Evolutionary conservation across 2,888 invertebrate genomes (phyloP), one percentile per base, ranked within the genome.

Genomic region (Sialis fuliginosa): DNA sequence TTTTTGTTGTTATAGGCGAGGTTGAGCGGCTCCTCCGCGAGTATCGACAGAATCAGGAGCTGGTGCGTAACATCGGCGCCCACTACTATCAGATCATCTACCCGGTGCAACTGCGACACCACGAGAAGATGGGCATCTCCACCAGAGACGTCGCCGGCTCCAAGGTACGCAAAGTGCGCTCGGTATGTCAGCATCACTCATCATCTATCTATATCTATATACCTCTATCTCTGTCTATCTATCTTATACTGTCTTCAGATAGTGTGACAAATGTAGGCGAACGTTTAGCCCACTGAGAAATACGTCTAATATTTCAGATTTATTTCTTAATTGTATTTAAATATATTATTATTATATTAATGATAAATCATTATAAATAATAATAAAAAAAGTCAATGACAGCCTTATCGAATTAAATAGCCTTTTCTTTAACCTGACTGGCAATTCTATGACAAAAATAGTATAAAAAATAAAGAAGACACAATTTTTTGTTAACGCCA

Each of bases 41-140:
- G 65, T 90, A 86, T 72, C 79, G 83, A 61, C 88, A 90, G 67
- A 92, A 92, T 70, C 87, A 89, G 66, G 87, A 90, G 69, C 71
- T 92, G 72, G 86, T 92, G 57, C 80, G 83, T 57, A 87, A 87
- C 69, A 89, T 91, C 68, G 89, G 89, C 57, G 81, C 84, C 53
- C 84, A 89, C 67, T 89, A 83, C 69, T 91, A 90, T 71, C 90
- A 91, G 71, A 90, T 91, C 68, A 89, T 91, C 60, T 91, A 90
- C 71, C 91, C 91, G 55, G 89, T 90, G 57, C 91, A 91, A 74
- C 72, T 90, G 66, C 80, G 90, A 52, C 89, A 91, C 69, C 90
- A 91, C 78, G 88, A 90, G 72, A 90, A 90, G 72, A 86, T 91
- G 85, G 91, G 90, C 68, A 90, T 91, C 66, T 90, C 89, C 58